Evolutionary conservation across 2,797 vertebrate genomes (phyloP).

Genomic region (Synaphobranchus kaupii): DNA sequence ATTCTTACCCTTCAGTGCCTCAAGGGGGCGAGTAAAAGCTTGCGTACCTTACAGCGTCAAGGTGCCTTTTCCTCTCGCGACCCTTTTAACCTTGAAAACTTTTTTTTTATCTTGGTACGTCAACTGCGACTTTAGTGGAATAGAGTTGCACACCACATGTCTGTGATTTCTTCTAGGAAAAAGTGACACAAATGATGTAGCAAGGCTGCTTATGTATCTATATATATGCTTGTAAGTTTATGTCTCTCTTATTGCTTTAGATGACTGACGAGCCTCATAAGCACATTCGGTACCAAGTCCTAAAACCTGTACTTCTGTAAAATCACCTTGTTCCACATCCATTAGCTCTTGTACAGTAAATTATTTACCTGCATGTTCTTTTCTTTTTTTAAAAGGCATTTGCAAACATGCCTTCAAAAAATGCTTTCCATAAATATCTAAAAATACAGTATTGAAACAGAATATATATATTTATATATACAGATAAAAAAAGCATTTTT

Average conservation of each 20-base stretch:
- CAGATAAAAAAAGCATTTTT: slow-evolving; percentile 44
- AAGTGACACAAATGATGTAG: neutral
- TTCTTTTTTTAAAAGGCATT: slow-evolving; percentile 55
- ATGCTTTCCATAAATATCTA: slow-evolving; percentile 49
- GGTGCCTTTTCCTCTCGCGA: neutral
- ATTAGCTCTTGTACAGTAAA: slow-evolving; percentile 73
- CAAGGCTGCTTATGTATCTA: neutral
- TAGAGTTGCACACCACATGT: neutral
- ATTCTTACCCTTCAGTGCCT: neutral
- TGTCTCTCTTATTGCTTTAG: neutral
- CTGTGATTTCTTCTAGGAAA: neutral
- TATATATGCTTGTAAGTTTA: slow-evolving; percentile 14
- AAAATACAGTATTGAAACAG: slow-evolving; percentile 58
- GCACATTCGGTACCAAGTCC: slow-evolving; percentile 3
- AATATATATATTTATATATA: slow-evolving; percentile 54
- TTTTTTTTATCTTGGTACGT: slow-evolving; percentile 49
- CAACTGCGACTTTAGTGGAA: slow-evolving; percentile 38
- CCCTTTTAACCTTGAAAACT: neutral
- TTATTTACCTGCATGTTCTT: slow-evolving; percentile 68
- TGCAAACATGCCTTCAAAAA: slow-evolving; percentile 54
- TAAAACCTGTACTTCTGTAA: slow-evolving; percentile 13
- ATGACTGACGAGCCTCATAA: slow-evolving; percentile 4
- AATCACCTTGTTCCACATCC: slow-evolving; percentile 49
- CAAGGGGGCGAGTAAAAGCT: neutral
- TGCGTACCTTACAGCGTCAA: neutral